A percentile compares a stretch with the other conserved stretches of the same genome.
Conservation (phyloP, 1,140 invertebrate species). For the Teleogryllus occipitalis region DNA sequence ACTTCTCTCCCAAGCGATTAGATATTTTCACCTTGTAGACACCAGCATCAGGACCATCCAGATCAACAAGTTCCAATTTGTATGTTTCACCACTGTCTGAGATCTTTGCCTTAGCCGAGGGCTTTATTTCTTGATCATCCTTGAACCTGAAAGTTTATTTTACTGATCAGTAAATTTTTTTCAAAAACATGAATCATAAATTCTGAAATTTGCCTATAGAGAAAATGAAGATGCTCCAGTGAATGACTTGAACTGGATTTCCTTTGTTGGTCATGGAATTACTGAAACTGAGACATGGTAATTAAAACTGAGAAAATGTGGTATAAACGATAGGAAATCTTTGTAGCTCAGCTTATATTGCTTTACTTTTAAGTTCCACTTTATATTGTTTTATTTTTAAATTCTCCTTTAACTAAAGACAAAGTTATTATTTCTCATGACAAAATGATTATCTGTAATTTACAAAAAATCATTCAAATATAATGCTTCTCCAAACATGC, state of each 20-base stretch:
- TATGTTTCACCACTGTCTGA: constrained; percentile 62
- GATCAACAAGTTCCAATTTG: constrained; percentile 57
- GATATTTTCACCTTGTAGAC: constrained; percentile 64
- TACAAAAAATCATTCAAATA: no score
- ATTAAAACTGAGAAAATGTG: no score
- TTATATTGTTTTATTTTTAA: no score
- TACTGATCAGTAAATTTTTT: not conserved
- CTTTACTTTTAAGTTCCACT: no score
- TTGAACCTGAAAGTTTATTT: constrained; percentile 37
- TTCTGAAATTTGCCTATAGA: not conserved
- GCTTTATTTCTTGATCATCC: constrained; percentile 54
- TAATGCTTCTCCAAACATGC: no score
- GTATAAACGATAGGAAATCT: no score
- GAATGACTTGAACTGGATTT: not conserved
- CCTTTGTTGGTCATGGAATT: no score
- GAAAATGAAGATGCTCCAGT: not conserved
- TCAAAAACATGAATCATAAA: not conserved
- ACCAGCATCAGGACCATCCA: constrained; percentile 63
- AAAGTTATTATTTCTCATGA: no score
- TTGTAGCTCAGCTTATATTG: no score
- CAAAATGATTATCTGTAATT: no score
- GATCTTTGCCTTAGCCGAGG: constrained; percentile 51
- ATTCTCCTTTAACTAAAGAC: no score
- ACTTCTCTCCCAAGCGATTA: constrained; percentile 66
- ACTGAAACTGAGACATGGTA: no score